Evolutionary conservation across 2,888 invertebrate genomes (phyloP).

Genomic region (Nebria brevicollis): DNA sequence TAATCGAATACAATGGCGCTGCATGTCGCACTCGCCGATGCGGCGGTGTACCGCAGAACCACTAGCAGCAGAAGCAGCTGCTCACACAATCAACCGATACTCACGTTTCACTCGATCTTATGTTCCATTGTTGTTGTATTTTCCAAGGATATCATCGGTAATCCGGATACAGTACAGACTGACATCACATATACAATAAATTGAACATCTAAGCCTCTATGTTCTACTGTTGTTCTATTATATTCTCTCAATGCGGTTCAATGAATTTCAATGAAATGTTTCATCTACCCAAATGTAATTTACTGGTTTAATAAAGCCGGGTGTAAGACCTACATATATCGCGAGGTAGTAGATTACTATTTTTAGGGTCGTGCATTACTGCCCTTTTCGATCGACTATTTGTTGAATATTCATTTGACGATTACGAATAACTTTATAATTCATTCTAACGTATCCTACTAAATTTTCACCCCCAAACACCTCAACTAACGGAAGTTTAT

Average conservation of each 20-base stretch:
- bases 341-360: no score
- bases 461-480: no score
- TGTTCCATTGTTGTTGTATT: neutral
- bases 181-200: neutral
- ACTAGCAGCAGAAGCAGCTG: neutral
- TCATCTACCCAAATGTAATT: neutral
- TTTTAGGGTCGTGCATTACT: no score
- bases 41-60: neutral
- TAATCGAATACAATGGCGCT: conserved; percentile 1
- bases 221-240: neutral
- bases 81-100: neutral
- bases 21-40: neutral
- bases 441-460: no score
- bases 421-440: no score
- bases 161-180: neutral
- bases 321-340: no score
- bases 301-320: neutral
- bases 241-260: neutral
- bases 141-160: neutral
- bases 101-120: neutral
- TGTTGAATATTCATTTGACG: no score
- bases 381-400: no score
- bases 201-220: neutral
- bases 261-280: neutral
- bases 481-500: no score